A percentile compares a stretch with the other conserved stretches of the same genome.
phyloP scores from a whole-genome alignment of 2,888 invertebrate species.

The Coenonympha glycerion region DNA sequence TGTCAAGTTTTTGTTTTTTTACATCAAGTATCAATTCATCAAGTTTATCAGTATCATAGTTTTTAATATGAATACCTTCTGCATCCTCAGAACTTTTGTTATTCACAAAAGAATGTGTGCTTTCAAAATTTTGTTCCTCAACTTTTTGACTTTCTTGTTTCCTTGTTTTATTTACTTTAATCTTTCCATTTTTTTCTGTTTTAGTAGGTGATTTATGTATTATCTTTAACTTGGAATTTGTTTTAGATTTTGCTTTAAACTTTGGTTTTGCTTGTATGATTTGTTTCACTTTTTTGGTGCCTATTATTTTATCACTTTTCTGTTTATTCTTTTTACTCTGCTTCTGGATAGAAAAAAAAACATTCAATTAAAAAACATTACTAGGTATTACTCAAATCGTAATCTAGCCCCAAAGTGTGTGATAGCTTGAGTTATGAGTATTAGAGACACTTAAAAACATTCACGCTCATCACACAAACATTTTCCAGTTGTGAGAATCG shows the following conservation, averaged over 20 bases:
- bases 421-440: too few species aligned
- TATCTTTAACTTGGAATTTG: constrained; percentile 11
- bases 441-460: too few species aligned
- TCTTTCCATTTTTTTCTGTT: constrained; percentile 7
- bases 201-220: background rate
- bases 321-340: constrained; percentile 16
- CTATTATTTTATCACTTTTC: constrained; percentile 16
- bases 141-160: constrained; percentile 22
- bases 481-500: too few species aligned
- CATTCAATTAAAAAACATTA: background rate
- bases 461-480: too few species aligned
- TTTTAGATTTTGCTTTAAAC: constrained; percentile 15
- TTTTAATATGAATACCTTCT: constrained; percentile 31
- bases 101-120: background rate
- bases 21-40: constrained; percentile 48
- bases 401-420: too few species aligned
- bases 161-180: constrained; percentile 20
- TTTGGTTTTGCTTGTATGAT: constrained; percentile 9
- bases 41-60: constrained; percentile 41
- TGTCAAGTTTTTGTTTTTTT: constrained; percentile 49
- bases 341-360: constrained; percentile 14
- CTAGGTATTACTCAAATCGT: too few species aligned
- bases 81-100: constrained; percentile 21
- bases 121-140: constrained; percentile 12
- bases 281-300: constrained; percentile 8